Percentiles rank a stretch among this genome's conserved stretches.
phyloP scores from a whole-genome alignment of 2,797 vertebrate species.

The Clamator glandarius region DNA sequence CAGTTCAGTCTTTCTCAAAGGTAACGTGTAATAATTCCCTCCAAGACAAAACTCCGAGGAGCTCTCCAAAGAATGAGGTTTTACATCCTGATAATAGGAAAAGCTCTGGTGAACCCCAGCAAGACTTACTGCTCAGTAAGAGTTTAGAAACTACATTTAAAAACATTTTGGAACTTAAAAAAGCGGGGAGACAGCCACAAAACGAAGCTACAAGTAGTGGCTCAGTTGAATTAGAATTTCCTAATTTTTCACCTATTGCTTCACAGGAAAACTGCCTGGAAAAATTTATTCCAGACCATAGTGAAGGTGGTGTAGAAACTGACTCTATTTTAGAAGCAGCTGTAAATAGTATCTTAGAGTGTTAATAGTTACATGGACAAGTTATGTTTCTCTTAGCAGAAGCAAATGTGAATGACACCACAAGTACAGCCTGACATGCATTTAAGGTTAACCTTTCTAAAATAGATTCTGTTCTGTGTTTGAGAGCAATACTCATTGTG shows the following conservation, averaged over 20 bases:
- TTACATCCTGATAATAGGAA: conserved; percentile 75
- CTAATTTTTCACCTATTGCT: conserved; percentile 78
- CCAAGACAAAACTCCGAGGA: conserved; percentile 76
- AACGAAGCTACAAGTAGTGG: conserved; percentile 66
- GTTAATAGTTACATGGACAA: conserved; percentile 84
- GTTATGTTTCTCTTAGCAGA: conserved; percentile 74
- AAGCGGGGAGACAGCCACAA: conserved; percentile 81
- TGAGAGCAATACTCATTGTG: conserved; percentile 83
- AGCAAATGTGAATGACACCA: conserved; percentile 78
- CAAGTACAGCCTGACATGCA: conserved; percentile 78
- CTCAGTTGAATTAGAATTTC: conserved; percentile 78
- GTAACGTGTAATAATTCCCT: conserved; percentile 73
- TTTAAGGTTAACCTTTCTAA: conserved; percentile 79
- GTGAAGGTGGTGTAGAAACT: conserved; percentile 86
- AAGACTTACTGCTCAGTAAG: conserved; percentile 79
- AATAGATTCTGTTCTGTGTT: conserved; percentile 76
- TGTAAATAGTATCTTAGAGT: conserved; percentile 99
- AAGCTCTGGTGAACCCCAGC: conserved; percentile 72
- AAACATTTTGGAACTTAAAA: conserved; percentile 89
- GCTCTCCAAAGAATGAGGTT: conserved; percentile 80
- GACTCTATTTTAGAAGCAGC: conserved; percentile 98
- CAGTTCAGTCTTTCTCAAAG: conserved; percentile 70
- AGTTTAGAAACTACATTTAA: conserved; percentile 86
- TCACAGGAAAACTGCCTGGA: conserved; percentile 82
- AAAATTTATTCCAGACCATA: conserved; percentile 83